These are phyloP conservation scores for Caenorhabditis drosophilae DNA, from an alignment of 2,888 invertebrate species.

Conservation along the genomic window DNA sequence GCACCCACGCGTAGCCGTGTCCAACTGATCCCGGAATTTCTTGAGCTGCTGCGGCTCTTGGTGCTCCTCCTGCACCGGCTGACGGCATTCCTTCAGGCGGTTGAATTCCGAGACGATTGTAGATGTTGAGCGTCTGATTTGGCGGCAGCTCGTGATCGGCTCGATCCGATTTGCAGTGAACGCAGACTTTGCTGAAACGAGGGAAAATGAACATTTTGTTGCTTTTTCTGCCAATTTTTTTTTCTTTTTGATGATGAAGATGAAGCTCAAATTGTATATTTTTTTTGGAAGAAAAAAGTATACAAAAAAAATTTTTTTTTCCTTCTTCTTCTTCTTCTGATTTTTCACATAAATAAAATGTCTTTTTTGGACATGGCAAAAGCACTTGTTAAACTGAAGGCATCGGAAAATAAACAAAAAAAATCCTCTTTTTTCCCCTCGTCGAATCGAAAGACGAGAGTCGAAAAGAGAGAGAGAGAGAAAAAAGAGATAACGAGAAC, in stretches of 20 bases:
- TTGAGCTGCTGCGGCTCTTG: conserved; percentile 38
- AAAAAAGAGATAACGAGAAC: too few relatives aligned
- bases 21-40: conserved; percentile 61
- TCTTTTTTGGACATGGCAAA: too few relatives aligned
- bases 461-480: too few relatives aligned
- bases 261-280: not conserved
- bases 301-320: not conserved
- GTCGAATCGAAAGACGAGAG: too few relatives aligned
- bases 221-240: too few relatives aligned
- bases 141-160: conserved; percentile 63
- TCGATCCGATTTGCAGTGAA: conserved; percentile 66
- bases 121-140: conserved; percentile 64
- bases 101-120: conserved; percentile 66
- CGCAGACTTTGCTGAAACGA: conserved; percentile 64
- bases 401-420: too few relatives aligned
- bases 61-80: conserved; percentile 61
- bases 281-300: not conserved
- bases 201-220: not conserved
- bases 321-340: too few relatives aligned
- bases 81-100: too few relatives aligned
- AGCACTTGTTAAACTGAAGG: too few relatives aligned
- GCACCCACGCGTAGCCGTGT: conserved; percentile 78
- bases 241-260: too few relatives aligned
- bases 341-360: too few relatives aligned
- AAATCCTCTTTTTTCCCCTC: too few relatives aligned